phyloP scores from a whole-genome alignment of 92 coral and sea anemone species.

The Bergia puertoricense region DNA sequence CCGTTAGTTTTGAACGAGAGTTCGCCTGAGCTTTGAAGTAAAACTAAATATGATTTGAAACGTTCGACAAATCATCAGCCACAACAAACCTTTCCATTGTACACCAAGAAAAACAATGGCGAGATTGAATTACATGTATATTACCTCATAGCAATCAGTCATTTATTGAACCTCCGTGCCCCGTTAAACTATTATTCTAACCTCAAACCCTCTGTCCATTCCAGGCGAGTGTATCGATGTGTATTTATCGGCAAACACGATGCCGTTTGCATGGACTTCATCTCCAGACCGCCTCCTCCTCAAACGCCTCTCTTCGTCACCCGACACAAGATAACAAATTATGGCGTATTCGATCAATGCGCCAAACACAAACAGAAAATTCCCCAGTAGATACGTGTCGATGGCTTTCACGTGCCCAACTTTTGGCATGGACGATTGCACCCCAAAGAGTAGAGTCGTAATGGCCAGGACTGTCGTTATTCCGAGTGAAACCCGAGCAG shows the following conservation, averaged over 20 bases:
- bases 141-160: no score
- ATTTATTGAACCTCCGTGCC: no score
- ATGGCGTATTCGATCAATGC: slow-evolving; percentile 60
- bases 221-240: not conserved
- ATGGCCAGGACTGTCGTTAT: slow-evolving; percentile 71
- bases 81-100: no score
- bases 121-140: no score
- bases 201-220: no score
- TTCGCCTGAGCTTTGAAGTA: no score
- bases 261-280: not conserved
- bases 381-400: slow-evolving; percentile 59
- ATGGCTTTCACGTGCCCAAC: slow-evolving; percentile 69
- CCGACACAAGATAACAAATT: slow-evolving; percentile 47
- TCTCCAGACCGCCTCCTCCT: not conserved
- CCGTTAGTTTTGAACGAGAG: no score
- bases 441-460: slow-evolving; percentile 63
- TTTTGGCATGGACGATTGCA: slow-evolving; percentile 58
- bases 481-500: slow-evolving; percentile 75
- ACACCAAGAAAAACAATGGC: no score
- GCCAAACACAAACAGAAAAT: slow-evolving; percentile 62
- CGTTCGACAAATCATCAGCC: no score
- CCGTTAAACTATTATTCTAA: no score
- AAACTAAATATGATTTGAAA: no score
- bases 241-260: not conserved
- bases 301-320: no score